Evolutionary conservation across 1,140 invertebrate species (phyloP), one percentile per base, ranked within the genome.

Genomic region (Triops longicaudatus): DNA sequence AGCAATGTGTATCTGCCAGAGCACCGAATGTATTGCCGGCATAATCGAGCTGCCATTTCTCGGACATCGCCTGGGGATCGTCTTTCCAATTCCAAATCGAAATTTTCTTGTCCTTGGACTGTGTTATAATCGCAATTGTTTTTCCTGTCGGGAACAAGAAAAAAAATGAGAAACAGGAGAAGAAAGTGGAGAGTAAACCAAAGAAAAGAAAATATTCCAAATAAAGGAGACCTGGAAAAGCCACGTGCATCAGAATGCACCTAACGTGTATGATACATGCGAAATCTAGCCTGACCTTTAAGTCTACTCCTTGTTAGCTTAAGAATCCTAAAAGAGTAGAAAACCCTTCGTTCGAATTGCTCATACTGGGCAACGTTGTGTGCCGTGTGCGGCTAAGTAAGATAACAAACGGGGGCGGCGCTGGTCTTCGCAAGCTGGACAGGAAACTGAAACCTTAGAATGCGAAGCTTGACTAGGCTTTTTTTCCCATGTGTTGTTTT

Each of bases 1-100:
- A 91, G 86, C 76, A 94, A 86, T 79, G 88, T 88, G 83, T 94
- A 95, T 79, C 93, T 86, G 4, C 88, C 84, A 80, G 85, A 87
- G 31, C 86, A 86, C 80, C 87, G 85, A 78, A 91, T 85, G 85
- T 91, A 91, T 79, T 89, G 86, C 79, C 88, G 87, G 79, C 89
- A 91, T 0, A 81, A 79, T 71, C 81, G 79, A n/a, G 80, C 79
- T 9, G 81, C 80, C 71, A 80, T 80, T 71, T 81, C 82, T 78
- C 78, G 43, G 10, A 76, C 79, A 37, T 78, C 74, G 74, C 37
- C 77, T 72, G 50, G 42, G 37, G 77, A 50, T 28, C 75, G 43
- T 27, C 77, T n/a, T 3, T 75, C 73, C 50, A 78, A 41, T 78
- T 79, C 37, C 79, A 72, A 7, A 79, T 28, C 26, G 73, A 42